A percentile compares a stretch with the other conserved stretches of the same genome.
Conservation (phyloP, 1,140 invertebrate species). For the Phymorhynchus buccinoides region DNA sequence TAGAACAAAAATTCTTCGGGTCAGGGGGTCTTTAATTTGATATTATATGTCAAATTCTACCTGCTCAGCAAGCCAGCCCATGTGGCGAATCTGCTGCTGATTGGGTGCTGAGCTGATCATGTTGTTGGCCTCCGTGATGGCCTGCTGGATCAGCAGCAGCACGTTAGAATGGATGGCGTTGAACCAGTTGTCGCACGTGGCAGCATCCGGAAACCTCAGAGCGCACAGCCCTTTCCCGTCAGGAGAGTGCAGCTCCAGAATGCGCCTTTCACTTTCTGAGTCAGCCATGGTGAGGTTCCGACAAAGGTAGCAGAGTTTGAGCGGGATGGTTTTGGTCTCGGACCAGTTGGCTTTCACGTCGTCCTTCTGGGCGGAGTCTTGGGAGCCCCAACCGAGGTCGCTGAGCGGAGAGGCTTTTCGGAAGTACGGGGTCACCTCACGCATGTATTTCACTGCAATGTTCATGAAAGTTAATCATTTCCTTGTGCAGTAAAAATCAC, state of each 20-base stretch:
- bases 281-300: slow-evolving; percentile 88
- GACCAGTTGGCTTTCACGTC: slow-evolving; percentile 62
- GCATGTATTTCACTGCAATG: slow-evolving; percentile 89
- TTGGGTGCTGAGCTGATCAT: slow-evolving; percentile 67
- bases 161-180: slow-evolving; percentile 90
- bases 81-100: slow-evolving; percentile 86
- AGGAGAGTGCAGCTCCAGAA: slow-evolving; percentile 89
- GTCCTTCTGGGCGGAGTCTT: slow-evolving; percentile 64
- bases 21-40: too few relatives aligned
- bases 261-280: slow-evolving; percentile 83
- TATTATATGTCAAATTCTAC: too few relatives aligned
- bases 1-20: too few relatives aligned
- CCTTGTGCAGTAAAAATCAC: too few relatives aligned
- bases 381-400: slow-evolving; percentile 89
- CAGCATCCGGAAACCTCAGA: slow-evolving; percentile 76
- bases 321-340: slow-evolving; percentile 81
- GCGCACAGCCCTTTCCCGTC: slow-evolving; percentile 92
- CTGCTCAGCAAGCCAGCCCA: slow-evolving; percentile 89
- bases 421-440: slow-evolving; percentile 98
- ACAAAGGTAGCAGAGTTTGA: slow-evolving; percentile 91
- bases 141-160: slow-evolving; percentile 77
- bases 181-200: slow-evolving; percentile 85
- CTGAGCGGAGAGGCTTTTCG: slow-evolving; percentile 95
- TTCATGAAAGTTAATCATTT: too few relatives aligned
- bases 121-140: slow-evolving; percentile 72